Conservation (phyloP, 1,140 invertebrate genomes). For the Drosophila saltans region DNA sequence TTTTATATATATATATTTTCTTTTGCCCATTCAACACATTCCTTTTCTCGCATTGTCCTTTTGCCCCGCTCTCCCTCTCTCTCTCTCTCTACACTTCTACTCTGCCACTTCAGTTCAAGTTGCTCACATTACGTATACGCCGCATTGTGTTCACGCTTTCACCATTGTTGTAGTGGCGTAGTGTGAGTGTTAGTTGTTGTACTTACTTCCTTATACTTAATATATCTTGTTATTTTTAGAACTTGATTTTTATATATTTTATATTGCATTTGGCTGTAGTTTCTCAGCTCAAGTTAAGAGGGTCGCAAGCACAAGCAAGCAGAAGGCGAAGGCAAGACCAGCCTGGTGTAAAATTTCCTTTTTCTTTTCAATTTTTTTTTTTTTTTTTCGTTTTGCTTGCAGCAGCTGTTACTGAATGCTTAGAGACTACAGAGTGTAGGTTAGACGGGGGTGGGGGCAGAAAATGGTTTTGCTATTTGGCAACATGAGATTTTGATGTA, state of each 20-base stretch:
- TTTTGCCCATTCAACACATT: constrained; percentile 2
- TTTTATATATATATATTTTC: neutral
- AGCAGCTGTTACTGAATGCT: constrained; percentile 24
- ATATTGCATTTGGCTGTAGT: constrained; percentile 21
- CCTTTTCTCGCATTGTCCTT: constrained; percentile 10
- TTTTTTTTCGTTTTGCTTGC: neutral
- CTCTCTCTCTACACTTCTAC: neutral
- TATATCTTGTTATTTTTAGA: constrained; percentile 39
- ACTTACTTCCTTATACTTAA: constrained; percentile 31
- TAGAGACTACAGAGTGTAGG: too few species aligned
- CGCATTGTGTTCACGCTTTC: constrained; percentile 43
- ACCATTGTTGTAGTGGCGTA: constrained; percentile 11
- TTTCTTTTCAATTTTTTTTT: neutral
- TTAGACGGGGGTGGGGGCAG: neutral
- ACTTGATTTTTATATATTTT: constrained; percentile 25
- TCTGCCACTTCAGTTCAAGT: neutral
- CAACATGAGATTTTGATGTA: constrained; percentile 65
- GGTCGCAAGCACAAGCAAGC: constrained; percentile 2
- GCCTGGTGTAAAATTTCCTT: constrained; percentile 36
- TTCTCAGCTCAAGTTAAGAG: constrained; percentile 33
- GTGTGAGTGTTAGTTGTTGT: constrained; percentile 7
- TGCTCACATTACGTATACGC: constrained; percentile 59
- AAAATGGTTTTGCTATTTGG: constrained; percentile 39
- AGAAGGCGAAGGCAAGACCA: neutral
- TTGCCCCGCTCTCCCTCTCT: neutral